Conservation (phyloP, 2,113 vertebrate genomes). For the Bos javanicus region DNA sequence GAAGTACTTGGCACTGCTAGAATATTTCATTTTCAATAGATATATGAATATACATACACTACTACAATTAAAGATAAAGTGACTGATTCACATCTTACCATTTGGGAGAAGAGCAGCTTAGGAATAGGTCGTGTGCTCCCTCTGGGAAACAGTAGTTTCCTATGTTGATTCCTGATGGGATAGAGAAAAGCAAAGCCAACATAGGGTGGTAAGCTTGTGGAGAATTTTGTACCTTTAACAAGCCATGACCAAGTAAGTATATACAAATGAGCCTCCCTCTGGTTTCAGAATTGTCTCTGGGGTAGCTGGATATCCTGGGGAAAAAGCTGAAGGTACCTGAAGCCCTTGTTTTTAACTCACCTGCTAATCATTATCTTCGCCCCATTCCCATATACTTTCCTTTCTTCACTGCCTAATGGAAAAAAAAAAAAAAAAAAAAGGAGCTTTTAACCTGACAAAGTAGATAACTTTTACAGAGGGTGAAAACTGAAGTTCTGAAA, state of each 20-base stretch:
- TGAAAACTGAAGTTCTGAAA: background rate
- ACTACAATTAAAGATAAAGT: slow-evolving; percentile 57
- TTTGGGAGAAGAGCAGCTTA: background rate
- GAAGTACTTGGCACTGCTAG: slow-evolving; percentile 69
- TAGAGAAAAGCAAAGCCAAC: background rate
- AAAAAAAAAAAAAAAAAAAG: background rate
- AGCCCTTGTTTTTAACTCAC: background rate
- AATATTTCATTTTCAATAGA: slow-evolving; percentile 62
- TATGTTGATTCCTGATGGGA: background rate
- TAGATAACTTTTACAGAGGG: background rate
- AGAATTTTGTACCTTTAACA: background rate
- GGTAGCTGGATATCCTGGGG: background rate
- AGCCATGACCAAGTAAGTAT: background rate
- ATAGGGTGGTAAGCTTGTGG: background rate
- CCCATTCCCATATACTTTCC: rapidly evolving
- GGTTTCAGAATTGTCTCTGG: background rate
- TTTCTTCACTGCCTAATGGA: background rate
- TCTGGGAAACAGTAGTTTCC: background rate
- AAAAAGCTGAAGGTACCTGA: background rate
- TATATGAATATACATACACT: slow-evolving; percentile 61
- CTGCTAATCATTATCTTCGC: background rate
- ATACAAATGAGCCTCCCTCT: background rate
- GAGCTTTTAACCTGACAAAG: background rate
- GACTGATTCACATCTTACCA: background rate
- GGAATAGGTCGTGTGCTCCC: background rate